These are phyloP conservation scores for Halocynthia roretzi DNA, from an alignment of 23 tunicate species.

Conservation along the genomic window DNA sequence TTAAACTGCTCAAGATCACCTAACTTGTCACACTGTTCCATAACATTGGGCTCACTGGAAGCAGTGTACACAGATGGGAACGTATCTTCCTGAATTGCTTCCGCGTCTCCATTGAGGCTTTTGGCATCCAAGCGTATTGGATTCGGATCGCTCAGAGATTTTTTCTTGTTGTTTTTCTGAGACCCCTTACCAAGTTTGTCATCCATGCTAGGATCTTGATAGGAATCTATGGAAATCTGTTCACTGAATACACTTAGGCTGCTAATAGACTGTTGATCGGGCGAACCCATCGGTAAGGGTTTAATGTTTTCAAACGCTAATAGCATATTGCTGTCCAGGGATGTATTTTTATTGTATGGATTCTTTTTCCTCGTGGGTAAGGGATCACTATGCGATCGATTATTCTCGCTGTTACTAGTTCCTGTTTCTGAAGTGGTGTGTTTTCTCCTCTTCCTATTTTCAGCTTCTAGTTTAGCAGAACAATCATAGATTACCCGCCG, in stretches of 20 bases:
- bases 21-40: slow-evolving; percentile 44
- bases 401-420: too few species aligned
- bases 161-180: slow-evolving; percentile 29
- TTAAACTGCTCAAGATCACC: slow-evolving; percentile 27
- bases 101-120: slow-evolving; percentile 2
- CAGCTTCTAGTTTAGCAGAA: too few species aligned
- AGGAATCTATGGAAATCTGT: neutral
- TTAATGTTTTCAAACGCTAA: neutral
- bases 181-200: neutral
- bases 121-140: slow-evolving; percentile 2
- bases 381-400: too few species aligned
- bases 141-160: slow-evolving; percentile 83
- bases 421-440: too few species aligned
- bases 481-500: too few species aligned
- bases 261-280: neutral
- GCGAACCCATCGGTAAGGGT: neutral
- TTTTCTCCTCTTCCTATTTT: too few species aligned
- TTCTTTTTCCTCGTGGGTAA: too few species aligned
- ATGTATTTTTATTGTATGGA: neutral
- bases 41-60: slow-evolving; percentile 64
- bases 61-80: neutral
- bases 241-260: slow-evolving; percentile 10
- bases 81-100: neutral
- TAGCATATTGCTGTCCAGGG: slow-evolving; percentile 1
- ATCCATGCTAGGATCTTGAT: too few species aligned